Percentiles rank a stretch among this genome's conserved stretches.
These are phyloP conservation scores for Anarrhichthys ocellatus DNA, from an alignment of 2,113 vertebrate genomes.

Conservation along the genomic window DNA sequence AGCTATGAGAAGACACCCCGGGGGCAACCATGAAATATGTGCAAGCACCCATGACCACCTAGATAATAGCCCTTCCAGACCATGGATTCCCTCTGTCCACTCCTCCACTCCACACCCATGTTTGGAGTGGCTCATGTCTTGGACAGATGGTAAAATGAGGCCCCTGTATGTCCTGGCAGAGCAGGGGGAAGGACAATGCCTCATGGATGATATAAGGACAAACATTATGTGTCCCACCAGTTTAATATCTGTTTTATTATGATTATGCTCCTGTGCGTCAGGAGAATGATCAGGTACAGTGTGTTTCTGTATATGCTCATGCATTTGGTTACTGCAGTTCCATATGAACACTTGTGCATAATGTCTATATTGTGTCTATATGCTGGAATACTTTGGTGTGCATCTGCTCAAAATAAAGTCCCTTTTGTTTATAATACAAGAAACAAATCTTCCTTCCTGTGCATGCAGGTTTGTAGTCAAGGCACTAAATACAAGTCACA, in stretches of 20 bases:
- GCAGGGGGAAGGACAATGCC: constrained; percentile 70
- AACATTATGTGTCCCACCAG: constrained; percentile 62
- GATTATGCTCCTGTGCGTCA: constrained; percentile 64
- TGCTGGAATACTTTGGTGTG: neutral
- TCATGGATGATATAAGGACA: constrained; percentile 71
- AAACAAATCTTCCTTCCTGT: constrained; percentile 24
- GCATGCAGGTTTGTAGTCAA: constrained; percentile 22
- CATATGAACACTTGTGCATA: neutral
- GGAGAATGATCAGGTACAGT: constrained; percentile 46
- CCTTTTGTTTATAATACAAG: constrained; percentile 23
- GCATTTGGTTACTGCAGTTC: neutral
- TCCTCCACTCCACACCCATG: constrained; percentile 51
- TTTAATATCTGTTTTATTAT: constrained; percentile 67
- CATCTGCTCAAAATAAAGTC: neutral
- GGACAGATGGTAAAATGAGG: constrained; percentile 81
- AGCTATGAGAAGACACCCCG: constrained; percentile 74
- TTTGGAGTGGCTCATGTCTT: constrained; percentile 58
- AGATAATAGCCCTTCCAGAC: constrained; percentile 75
- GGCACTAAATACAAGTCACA: constrained; percentile 43
- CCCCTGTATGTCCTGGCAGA: constrained; percentile 63
- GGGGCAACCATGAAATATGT: constrained; percentile 82
- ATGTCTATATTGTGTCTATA: neutral
- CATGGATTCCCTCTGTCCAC: constrained; percentile 52
- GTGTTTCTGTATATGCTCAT: neutral
- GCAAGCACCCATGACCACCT: constrained; percentile 81